These are phyloP conservation scores for Arothron firmamentum DNA, from an alignment of 2,113 vertebrate genomes.

Conservation along the genomic window DNA sequence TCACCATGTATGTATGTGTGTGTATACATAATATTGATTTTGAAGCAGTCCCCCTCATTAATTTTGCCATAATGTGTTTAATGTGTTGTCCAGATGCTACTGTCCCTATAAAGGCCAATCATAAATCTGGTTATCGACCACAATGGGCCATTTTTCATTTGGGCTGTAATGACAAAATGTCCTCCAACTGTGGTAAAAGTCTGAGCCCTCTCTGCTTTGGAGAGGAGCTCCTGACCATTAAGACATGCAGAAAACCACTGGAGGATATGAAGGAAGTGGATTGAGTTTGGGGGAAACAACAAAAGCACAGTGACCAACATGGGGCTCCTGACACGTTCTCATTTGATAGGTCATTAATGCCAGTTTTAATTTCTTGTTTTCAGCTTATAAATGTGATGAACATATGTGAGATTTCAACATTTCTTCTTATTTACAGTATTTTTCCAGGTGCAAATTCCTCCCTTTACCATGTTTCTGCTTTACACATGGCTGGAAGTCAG, in stretches of 20 bases:
- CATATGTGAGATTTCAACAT: background rate
- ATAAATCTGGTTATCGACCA: constrained; percentile 39
- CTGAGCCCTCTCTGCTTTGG: constrained; percentile 21
- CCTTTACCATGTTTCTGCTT: constrained; percentile 11
- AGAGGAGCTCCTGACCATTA: constrained; percentile 45
- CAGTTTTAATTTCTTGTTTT: constrained; percentile 6
- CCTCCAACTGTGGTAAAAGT: constrained; percentile 23
- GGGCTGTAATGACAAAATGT: constrained; percentile 24
- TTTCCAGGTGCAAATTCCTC: background rate
- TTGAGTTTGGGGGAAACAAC: too few species aligned
- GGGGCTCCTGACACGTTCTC: constrained; percentile 11
- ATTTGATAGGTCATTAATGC: constrained; percentile 9
- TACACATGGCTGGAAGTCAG: constrained; percentile 21
- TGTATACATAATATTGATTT: background rate
- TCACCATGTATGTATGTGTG: too few species aligned
- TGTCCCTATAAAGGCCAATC: constrained; percentile 25
- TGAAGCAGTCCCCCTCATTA: background rate
- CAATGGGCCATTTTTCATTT: constrained; percentile 34
- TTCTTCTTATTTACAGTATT: background rate
- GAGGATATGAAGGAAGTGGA: constrained; percentile 21
- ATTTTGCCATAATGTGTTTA: constrained; percentile 14
- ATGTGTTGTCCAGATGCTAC: constrained; percentile 29
- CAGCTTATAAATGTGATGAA: background rate
- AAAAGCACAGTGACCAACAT: constrained; percentile 7
- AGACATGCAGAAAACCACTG: constrained; percentile 32